These are phyloP conservation scores for Acrobasis repandana DNA, from an alignment of 2,888 invertebrate species.

Conservation along the genomic window DNA sequence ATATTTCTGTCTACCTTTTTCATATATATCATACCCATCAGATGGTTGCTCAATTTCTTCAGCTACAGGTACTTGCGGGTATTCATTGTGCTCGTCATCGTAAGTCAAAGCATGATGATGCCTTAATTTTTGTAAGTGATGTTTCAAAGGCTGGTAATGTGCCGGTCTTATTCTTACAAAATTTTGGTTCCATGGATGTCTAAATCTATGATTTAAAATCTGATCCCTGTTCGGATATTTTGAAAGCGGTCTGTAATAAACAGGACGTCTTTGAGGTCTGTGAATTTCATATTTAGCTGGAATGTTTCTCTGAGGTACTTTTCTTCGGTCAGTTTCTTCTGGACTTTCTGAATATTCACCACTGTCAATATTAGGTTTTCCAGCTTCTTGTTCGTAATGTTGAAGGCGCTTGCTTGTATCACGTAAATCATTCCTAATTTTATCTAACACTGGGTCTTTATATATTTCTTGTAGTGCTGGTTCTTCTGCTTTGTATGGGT, in stretches of 20 bases:
- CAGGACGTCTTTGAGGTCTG: conserved; percentile 60
- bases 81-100: conserved; percentile 73
- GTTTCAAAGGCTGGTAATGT: conserved; percentile 70
- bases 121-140: conserved; percentile 63
- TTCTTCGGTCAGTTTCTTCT: conserved; percentile 60
- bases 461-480: conserved; percentile 63
- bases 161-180: conserved; percentile 68
- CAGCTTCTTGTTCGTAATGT: conserved; percentile 63
- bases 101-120: conserved; percentile 72
- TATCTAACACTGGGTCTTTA: conserved; percentile 61
- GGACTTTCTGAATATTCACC: conserved; percentile 68
- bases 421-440: conserved; percentile 62
- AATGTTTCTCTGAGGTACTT: conserved; percentile 61
- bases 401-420: conserved; percentile 58
- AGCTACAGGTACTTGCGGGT: conserved; percentile 62
- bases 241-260: conserved; percentile 59
- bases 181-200: conserved; percentile 72
- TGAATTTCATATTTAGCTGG: conserved; percentile 68
- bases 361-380: conserved; percentile 55
- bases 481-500: conserved; percentile 71
- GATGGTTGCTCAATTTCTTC: conserved; percentile 59
- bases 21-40: conserved; percentile 82
- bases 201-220: conserved; percentile 63
- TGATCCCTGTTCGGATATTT: conserved; percentile 51
- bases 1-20: conserved; percentile 73